phyloP scores from a whole-genome alignment of 2,113 vertebrate genomes.

The Jacana jacana region DNA sequence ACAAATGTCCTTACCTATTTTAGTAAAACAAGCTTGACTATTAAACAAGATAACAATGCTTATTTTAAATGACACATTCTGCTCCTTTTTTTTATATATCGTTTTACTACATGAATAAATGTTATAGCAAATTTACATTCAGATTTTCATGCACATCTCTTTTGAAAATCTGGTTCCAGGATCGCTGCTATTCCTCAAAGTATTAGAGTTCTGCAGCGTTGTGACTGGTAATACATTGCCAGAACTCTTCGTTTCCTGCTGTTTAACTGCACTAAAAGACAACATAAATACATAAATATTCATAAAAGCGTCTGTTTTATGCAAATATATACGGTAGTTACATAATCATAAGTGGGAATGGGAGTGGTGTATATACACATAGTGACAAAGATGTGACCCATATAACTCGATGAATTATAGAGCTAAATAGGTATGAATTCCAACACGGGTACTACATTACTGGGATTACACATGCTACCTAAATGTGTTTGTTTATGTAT shows the following conservation, averaged over 20 bases:
- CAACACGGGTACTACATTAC: neutral
- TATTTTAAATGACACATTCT: neutral
- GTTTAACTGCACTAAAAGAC: neutral
- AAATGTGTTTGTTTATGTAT: neutral
- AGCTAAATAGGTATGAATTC: neutral
- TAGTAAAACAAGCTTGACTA: neutral
- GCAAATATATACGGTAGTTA: neutral
- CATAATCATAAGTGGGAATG: neutral
- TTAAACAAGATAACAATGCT: neutral
- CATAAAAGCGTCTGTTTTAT: neutral
- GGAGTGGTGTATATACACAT: neutral
- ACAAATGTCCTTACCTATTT: neutral
- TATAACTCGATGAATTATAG: neutral
- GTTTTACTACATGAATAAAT: neutral
- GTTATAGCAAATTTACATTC: neutral
- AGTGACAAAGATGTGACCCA: neutral
- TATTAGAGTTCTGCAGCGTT: neutral
- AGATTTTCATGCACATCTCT: neutral
- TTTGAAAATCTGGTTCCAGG: neutral
- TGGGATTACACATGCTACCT: neutral
- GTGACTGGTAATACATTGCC: neutral
- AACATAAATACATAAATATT: neutral
- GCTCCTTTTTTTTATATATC: neutral
- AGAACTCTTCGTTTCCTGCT: neutral
- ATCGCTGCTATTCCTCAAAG: neutral